Evolutionary conservation across 2,797 vertebrate genomes (phyloP).

Genomic region (Vultur gryphus): DNA sequence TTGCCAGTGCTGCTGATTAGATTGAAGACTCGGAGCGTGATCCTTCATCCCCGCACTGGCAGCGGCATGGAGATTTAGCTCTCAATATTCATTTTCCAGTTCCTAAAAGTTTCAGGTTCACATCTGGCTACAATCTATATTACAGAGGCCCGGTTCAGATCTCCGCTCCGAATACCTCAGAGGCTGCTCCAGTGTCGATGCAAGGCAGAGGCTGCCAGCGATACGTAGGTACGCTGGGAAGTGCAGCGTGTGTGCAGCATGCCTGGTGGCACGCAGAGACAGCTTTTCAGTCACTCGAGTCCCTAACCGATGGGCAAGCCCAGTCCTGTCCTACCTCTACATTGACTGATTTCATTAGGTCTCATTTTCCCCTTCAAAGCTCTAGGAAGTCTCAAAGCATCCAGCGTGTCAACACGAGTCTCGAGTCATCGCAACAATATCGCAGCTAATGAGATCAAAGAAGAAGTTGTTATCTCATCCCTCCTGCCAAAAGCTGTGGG

Average conservation of each 20-base stretch:
- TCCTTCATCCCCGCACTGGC: neutral
- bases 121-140: neutral
- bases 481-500: neutral
- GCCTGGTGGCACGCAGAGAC: neutral
- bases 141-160: neutral
- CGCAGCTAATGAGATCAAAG: neutral
- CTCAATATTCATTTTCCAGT: neutral
- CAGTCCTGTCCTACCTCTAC: neutral
- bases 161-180: neutral
- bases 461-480: neutral
- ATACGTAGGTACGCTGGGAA: neutral
- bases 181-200: neutral
- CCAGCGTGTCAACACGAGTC: neutral
- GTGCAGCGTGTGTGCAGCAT: accelerated
- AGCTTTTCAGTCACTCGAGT: neutral
- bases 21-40: neutral
- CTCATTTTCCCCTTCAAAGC: neutral
- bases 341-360: neutral
- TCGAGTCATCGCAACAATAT: neutral
- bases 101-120: neutral
- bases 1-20: neutral
- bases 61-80: neutral
- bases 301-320: neutral
- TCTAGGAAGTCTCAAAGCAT: neutral
- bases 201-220: neutral